Base-by-base conservation (phyloP, 2,888 invertebrate genomes). In the Bursaphelenchus okinawaensis region DNA sequence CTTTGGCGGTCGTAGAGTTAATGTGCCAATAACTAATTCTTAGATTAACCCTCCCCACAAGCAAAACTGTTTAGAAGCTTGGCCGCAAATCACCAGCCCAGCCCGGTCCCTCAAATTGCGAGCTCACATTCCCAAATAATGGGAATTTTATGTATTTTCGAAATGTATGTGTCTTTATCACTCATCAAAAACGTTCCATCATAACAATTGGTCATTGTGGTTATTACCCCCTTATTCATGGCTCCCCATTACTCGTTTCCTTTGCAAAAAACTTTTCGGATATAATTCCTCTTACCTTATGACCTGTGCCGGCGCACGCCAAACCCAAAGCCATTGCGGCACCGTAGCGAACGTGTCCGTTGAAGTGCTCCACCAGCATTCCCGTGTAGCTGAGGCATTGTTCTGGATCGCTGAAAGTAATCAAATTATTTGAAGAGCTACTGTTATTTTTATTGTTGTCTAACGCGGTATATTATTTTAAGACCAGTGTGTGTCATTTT, bases 281-380 rank as follows among this genome's bases (percentile, higher is more conserved):
- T 54, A 26, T 22, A 19, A 24, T 3, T 54, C 16, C 26, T 4
- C 56, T 40, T 40, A 86, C 86, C 84, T 87, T 88, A 65, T 92
- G 88, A n/a, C 95, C 96, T 7, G 94, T 93, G 12, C 96, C 98
- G 52, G 96, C 95, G 84, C 96, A 99, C 0, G 96, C 95, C 77
- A 99, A 96, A 68, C 96, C 98, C 66, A 98, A 75, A 3, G 98
- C 98, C 92, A 99, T 93, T 7, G 96, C 98, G 9, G 98, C 96
- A 16, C 98, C 98, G 83, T 96, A 99, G 62, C 98, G 89, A 0
- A 98, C 96, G 83, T 98, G 95, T 0, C 96, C 95, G 83, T 99
- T 98, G 87, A 98, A 99, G 68, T 94, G 95, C 84, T 98, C 98
- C 0, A 96, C 93, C 70, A 98, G 85, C 19, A 98, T 87, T 0